Conservation (phyloP, 2,797 vertebrate species). For the Enteromius anoplus region DNA sequence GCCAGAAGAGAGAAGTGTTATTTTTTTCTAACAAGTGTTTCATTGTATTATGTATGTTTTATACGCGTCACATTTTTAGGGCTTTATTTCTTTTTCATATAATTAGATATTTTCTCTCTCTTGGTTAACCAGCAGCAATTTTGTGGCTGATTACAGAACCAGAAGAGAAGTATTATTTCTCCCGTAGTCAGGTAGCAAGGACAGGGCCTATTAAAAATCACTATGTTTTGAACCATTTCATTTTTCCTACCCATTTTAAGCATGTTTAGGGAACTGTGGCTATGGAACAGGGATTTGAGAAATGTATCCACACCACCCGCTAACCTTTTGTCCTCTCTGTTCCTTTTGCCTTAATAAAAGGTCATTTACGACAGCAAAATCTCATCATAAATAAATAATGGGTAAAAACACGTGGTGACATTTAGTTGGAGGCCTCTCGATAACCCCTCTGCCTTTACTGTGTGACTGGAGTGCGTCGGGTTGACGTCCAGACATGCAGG, state of each 20-base stretch:
- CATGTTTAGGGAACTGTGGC: slow-evolving; percentile 13
- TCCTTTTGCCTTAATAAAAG: slow-evolving; percentile 7
- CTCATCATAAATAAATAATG: slow-evolving; percentile 5
- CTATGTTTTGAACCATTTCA: not conserved
- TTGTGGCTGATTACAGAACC: not conserved
- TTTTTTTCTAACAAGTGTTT: not conserved
- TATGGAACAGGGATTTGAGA: not conserved
- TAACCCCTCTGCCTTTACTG: not conserved
- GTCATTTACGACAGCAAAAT: slow-evolving; percentile 26
- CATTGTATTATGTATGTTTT: not conserved
- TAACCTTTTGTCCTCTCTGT: slow-evolving; percentile 26
- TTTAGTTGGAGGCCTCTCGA: slow-evolving; percentile 9
- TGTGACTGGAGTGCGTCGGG: not conserved
- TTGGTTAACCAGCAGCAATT: not conserved
- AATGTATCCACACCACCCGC: not conserved
- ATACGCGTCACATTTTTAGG: not conserved
- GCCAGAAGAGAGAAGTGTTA: not conserved
- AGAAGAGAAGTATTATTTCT: not conserved
- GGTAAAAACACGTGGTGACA: not conserved
- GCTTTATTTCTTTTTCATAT: not conserved
- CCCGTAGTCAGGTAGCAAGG: not conserved
- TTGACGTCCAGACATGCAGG: not conserved
- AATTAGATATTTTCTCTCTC: not conserved
- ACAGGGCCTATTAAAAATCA: not conserved
- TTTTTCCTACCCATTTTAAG: slow-evolving; percentile 2